phyloP scores from a whole-genome alignment of 1,140 invertebrate genomes.

The Amyelois transitella region DNA sequence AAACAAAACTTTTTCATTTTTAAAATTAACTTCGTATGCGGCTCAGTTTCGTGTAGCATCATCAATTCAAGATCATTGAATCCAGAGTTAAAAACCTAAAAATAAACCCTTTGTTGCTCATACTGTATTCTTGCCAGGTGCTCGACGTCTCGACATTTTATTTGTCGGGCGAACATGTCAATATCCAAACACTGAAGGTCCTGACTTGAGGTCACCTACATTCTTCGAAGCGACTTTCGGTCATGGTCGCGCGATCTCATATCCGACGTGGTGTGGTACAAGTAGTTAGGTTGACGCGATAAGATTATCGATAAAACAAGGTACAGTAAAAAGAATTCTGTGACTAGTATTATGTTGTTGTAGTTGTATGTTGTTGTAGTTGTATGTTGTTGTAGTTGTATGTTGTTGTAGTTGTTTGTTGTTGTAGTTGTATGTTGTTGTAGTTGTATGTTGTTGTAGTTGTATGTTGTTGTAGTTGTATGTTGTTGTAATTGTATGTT shows the following conservation, averaged over 20 bases:
- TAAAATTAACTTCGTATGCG: too few species aligned
- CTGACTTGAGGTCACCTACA: slow-evolving; percentile 63
- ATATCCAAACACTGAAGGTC: slow-evolving; percentile 45
- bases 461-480: too few species aligned
- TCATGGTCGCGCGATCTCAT: slow-evolving; percentile 56
- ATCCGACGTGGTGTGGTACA: slow-evolving; percentile 18
- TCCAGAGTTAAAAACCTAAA: background rate
- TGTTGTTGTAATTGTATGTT: too few species aligned
- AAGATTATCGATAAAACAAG: background rate
- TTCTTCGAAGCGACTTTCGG: slow-evolving; percentile 48
- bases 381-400: too few species aligned
- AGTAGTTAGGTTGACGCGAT: background rate
- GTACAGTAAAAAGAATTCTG: background rate
- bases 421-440: too few species aligned
- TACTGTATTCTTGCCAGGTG: background rate
- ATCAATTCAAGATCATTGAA: background rate
- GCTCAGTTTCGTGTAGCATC: too few species aligned
- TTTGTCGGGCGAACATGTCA: slow-evolving; percentile 32
- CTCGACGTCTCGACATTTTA: background rate
- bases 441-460: too few species aligned
- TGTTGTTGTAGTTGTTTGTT: too few species aligned
- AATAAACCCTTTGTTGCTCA: background rate
- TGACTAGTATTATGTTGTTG: too few species aligned
- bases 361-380: too few species aligned
- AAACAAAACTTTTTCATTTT: too few species aligned